Evolutionary conservation across 2,888 invertebrate species (phyloP), one percentile per base, ranked within the genome.

Genomic region (Petrophora chlorosata): DNA sequence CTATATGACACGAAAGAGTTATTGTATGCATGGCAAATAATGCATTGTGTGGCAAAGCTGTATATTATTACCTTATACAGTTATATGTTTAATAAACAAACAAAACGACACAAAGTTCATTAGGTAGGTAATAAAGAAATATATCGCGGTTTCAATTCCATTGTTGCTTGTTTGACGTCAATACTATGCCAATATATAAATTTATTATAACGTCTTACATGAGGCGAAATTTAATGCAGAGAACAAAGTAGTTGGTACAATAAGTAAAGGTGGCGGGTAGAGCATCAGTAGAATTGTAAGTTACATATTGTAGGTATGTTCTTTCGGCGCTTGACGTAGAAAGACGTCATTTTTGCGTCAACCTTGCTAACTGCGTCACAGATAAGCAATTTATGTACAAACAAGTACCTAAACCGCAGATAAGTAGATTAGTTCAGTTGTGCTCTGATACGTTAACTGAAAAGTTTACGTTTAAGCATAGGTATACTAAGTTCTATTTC

Each of bases 281-380:
- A n/a, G n/a, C n/a, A n/a, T n/a, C n/a, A n/a, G n/a, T n/a, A n/a
- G n/a, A n/a, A n/a, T n/a, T n/a, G n/a, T n/a, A n/a, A n/a, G n/a
- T n/a, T 30, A 25, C 9, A 30, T 19, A 7, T 7, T 16, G 12
- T 28, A 15, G 14, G 12, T 38, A 15, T 32, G 23, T 17, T 13
- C 38, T 33, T 30, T 38, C 32, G 22, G 12, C 15, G 13, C 34
- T 47, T 13, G 13, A 29, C 10, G 15, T 23, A 22, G 23, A 35
- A 29, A 23, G 13, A 42, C 42, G 48, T 32, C 36, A 42, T 19
- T 28, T 19, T 48, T 42, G 32, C 48, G 48, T 48, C 41, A 48
- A 19, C 12, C 19, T 19, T 34, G 7, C 30, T 5, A 32, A 42
- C 26, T 36, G 42, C 48, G 48, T 48, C 48, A 48, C 32, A 42